Conservation (phyloP, 2,113 vertebrate genomes). For the Panthera uncia region DNA sequence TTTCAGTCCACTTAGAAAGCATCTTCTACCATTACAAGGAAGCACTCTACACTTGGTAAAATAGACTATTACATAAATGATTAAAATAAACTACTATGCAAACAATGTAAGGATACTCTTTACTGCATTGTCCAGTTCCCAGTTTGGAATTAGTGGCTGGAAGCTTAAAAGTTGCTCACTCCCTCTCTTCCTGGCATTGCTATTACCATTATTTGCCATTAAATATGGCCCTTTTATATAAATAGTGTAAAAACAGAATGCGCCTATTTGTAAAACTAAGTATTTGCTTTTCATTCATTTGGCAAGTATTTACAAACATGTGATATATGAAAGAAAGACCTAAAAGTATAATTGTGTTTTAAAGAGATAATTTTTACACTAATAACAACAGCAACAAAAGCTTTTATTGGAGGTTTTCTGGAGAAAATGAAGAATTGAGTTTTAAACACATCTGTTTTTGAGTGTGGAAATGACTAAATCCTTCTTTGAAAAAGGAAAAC, state of each 20-base stretch:
- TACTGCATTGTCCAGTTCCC: neutral
- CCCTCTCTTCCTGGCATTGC: neutral
- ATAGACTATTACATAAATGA: neutral
- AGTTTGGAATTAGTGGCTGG: neutral
- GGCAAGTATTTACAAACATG: neutral
- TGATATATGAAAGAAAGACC: neutral
- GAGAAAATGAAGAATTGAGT: neutral
- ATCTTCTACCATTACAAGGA: neutral
- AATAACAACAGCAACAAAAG: neutral
- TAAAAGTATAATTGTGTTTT: neutral
- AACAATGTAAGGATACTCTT: neutral
- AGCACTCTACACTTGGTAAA: neutral
- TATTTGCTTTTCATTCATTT: neutral
- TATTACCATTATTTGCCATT: neutral
- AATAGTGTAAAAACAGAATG: neutral
- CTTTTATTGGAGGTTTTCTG: neutral
- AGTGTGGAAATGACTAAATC: neutral
- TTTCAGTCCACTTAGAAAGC: neutral
- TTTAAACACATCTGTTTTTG: neutral
- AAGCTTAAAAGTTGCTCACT: neutral
- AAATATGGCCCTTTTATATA: neutral
- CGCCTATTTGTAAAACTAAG: neutral
- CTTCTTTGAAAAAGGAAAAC: neutral
- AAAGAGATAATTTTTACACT: neutral
- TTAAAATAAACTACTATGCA: neutral